Evolutionary conservation across 2,888 invertebrate species (phyloP).

Genomic region (Calameuta filiformis): DNA sequence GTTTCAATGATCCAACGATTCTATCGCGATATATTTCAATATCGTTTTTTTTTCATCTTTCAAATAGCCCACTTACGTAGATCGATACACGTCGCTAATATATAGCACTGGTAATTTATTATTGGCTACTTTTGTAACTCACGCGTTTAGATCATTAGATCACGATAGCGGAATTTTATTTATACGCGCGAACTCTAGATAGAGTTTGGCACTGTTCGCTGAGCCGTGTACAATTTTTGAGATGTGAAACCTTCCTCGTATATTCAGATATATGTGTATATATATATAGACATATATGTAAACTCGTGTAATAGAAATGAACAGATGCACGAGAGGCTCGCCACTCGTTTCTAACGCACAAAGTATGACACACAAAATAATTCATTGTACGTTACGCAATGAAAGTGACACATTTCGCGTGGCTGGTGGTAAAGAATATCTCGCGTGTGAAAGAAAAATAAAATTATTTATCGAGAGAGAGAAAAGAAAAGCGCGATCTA

Average conservation of each 20-base stretch:
- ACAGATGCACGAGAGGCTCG: not conserved
- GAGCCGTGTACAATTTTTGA: not conserved
- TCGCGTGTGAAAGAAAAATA: not conserved
- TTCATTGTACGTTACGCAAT: not conserved
- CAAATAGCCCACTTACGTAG: not conserved
- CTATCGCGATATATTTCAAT: not conserved
- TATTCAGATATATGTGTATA: not conserved
- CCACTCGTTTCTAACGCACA: not conserved
- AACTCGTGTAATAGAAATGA: not conserved
- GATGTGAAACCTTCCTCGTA: not conserved
- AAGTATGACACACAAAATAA: slow-evolving; percentile 1
- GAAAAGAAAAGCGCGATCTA: not conserved
- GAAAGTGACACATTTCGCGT: not conserved
- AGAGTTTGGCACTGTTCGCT: not conserved
- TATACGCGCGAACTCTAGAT: not conserved
- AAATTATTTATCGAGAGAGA: not conserved
- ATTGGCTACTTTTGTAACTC: not conserved
- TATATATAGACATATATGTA: not conserved
- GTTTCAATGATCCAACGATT: not conserved
- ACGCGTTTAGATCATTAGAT: not conserved
- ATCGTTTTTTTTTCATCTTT: not conserved
- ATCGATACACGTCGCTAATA: not conserved
- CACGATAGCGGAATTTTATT: not conserved
- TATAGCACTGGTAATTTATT: not conserved
- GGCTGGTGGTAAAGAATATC: not conserved